Conservation (phyloP, 2,113 vertebrate species). For the Cyanoderma ruficeps region DNA sequence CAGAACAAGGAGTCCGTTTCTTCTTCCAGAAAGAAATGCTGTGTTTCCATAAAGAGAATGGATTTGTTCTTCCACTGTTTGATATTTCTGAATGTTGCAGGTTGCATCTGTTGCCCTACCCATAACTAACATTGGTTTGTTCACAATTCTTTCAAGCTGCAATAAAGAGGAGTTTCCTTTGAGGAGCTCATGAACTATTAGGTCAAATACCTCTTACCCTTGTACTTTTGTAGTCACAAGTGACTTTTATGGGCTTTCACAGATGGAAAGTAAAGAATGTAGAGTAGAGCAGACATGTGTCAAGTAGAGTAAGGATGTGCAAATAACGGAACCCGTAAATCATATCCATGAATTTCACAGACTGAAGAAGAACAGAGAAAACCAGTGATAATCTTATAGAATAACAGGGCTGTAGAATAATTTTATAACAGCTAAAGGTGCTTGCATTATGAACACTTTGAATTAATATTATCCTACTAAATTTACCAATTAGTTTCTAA, state of each 20-base stretch:
- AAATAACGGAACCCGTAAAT: background rate
- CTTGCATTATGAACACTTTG: background rate
- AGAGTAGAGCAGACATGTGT: rapidly evolving
- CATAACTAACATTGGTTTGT: background rate
- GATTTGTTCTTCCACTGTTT: background rate
- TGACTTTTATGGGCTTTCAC: background rate
- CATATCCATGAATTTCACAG: background rate
- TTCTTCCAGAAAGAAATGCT: conserved; percentile 11
- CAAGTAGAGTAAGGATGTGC: background rate
- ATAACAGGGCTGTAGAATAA: background rate
- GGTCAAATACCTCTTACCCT: background rate
- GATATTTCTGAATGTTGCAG: background rate
- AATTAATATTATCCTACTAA: background rate
- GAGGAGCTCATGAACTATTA: background rate
- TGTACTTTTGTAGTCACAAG: background rate
- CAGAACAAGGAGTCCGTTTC: background rate
- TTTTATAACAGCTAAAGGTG: background rate
- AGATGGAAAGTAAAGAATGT: background rate
- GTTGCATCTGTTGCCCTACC: background rate
- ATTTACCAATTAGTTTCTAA: background rate
- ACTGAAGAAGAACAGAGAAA: background rate
- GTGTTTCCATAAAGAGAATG: background rate
- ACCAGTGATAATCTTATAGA: background rate
- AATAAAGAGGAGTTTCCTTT: background rate
- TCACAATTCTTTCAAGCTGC: background rate